Evolutionary conservation across 2,113 vertebrate genomes (phyloP).

Genomic region (Prietella phreatophila): DNA sequence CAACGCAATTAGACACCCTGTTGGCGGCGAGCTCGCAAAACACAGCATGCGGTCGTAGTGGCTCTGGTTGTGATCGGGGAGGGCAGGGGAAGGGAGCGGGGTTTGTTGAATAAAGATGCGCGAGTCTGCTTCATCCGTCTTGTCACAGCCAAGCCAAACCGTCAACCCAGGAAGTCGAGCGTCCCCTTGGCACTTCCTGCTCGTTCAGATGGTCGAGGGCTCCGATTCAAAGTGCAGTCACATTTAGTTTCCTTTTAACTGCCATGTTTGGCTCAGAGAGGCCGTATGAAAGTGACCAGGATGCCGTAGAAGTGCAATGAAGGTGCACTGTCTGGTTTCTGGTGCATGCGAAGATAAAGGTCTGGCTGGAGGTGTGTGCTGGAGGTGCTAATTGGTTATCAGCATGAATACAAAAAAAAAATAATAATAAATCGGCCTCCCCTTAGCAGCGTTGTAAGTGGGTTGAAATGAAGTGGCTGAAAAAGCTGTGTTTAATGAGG

Average conservation of each 20-base stretch:
- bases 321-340: neutral
- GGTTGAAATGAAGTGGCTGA: constrained; percentile 18
- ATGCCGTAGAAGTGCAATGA: neutral
- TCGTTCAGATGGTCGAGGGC: constrained; percentile 5
- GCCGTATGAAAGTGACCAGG: neutral
- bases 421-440: neutral
- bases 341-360: neutral
- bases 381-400: constrained; percentile 41
- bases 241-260: neutral
- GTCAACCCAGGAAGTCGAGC: neutral
- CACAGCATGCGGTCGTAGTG: constrained; percentile 25
- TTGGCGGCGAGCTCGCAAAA: constrained; percentile 30
- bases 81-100: neutral
- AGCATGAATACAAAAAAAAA: neutral
- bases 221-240: constrained; percentile 6
- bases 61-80: neutral
- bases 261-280: neutral
- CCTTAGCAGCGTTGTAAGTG: neutral
- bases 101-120: neutral
- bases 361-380: neutral
- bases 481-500: neutral
- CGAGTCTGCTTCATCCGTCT: constrained; percentile 2
- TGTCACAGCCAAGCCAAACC: neutral
- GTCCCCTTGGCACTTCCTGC: constrained; percentile 30
- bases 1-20: constrained; percentile 34